phyloP scores from a whole-genome alignment of 2,888 invertebrate genomes.

The Coleophora deauratella region DNA sequence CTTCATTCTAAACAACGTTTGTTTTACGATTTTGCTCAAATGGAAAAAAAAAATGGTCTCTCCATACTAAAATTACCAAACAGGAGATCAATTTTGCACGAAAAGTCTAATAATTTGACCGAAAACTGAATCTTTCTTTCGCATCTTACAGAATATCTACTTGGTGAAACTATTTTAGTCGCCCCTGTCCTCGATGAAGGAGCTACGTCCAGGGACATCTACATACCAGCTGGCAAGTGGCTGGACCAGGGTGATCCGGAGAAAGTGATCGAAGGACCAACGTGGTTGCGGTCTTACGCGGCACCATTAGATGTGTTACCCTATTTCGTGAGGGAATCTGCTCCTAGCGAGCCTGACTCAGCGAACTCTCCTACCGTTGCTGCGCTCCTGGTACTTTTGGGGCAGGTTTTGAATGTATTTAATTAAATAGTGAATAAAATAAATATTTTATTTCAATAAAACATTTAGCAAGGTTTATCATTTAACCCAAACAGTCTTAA shows the following conservation, averaged over 20 bases:
- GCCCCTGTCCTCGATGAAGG: conserved; percentile 83
- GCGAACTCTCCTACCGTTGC: conserved; percentile 24
- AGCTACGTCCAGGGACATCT: conserved; percentile 78
- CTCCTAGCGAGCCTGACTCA: conserved; percentile 14
- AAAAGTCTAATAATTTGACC: too few relatives aligned
- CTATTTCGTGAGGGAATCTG: conserved; percentile 69
- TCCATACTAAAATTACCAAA: too few relatives aligned
- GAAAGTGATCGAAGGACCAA: conserved; percentile 68
- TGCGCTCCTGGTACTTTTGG: conserved; percentile 27
- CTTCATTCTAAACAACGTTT: too few relatives aligned
- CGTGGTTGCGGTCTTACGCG: conserved; percentile 75
- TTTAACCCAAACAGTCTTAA: too few relatives aligned
- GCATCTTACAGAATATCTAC: conserved; percentile 78
- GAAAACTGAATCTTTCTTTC: too few relatives aligned
- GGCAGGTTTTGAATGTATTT: conserved; percentile 22
- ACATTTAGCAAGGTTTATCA: too few relatives aligned
- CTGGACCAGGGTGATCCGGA: conserved; percentile 71
- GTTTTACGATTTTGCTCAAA: too few relatives aligned
- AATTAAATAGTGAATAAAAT: background rate
- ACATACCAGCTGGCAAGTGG: conserved; percentile 85
- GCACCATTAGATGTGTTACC: conserved; percentile 81
- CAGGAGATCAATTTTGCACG: too few relatives aligned
- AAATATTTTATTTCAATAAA: background rate
- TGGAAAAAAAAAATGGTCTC: too few relatives aligned
- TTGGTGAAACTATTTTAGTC: conserved; percentile 84